Percentiles rank a stretch among this genome's conserved stretches.
Evolutionary conservation across 2,797 vertebrate species (phyloP).

Genomic region (Vipera latastei): DNA sequence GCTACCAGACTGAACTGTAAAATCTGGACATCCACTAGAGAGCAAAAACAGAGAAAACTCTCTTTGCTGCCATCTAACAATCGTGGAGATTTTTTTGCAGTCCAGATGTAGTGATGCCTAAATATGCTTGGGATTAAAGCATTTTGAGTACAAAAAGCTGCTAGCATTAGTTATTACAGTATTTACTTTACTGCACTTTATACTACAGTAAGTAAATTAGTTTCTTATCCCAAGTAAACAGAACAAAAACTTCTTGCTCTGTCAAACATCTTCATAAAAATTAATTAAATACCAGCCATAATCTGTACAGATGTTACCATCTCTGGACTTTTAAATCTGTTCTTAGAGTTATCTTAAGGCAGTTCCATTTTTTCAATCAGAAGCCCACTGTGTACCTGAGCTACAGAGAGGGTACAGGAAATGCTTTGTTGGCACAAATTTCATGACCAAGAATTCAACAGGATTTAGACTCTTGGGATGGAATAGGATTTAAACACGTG

Average conservation of each 20-base stretch:
- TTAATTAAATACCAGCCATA: neutral
- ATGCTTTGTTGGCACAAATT: neutral
- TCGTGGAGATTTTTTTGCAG: neutral
- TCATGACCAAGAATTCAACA: neutral
- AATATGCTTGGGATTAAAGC: neutral
- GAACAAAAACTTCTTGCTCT: neutral
- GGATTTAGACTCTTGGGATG: neutral
- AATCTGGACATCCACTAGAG: neutral
- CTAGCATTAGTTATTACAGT: neutral
- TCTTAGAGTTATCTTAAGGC: neutral
- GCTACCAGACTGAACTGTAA: neutral
- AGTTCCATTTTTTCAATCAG: neutral
- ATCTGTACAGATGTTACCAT: neutral
- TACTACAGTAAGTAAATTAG: neutral
- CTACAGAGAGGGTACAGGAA: neutral
- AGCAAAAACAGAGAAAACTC: neutral
- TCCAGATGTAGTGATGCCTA: neutral
- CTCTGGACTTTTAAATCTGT: neutral
- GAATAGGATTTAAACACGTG: neutral
- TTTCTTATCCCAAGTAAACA: neutral
- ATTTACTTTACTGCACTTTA: too few species aligned
- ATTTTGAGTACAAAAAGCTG: neutral
- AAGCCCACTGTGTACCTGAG: neutral
- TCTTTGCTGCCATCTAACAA: neutral
- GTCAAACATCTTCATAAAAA: neutral